Conservation (phyloP, 2,113 vertebrate genomes). For the Sardina pilchardus region DNA sequence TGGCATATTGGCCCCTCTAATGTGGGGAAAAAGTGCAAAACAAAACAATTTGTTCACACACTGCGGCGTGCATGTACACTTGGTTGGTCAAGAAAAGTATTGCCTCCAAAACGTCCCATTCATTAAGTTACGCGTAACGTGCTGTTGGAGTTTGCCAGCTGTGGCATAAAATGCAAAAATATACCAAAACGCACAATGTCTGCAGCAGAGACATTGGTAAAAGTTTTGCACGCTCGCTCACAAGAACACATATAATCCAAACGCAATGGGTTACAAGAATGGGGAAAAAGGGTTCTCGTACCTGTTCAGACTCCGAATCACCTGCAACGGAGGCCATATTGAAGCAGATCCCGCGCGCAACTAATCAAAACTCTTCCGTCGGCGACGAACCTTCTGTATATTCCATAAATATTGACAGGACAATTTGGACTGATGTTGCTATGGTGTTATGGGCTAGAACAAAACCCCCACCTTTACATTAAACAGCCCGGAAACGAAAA, state of each 20-base stretch:
- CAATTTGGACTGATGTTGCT: not conserved
- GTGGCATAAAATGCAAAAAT: not conserved
- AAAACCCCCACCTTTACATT: not conserved
- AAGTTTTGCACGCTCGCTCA: not conserved
- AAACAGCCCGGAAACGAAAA: not conserved
- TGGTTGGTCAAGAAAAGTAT: not conserved
- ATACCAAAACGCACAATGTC: not conserved
- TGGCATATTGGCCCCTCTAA: not conserved
- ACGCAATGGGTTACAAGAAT: not conserved
- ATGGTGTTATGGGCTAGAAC: not conserved
- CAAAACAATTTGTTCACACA: not conserved
- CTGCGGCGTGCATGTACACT: not conserved
- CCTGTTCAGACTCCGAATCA: not conserved
- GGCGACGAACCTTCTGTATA: not conserved
- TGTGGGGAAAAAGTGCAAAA: not conserved
- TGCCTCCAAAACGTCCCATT: not conserved
- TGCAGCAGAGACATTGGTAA: no score
- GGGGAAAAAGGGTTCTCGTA: not conserved
- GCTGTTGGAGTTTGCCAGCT: not conserved
- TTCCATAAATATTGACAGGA: not conserved
- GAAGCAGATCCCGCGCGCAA: slow-evolving; percentile 11
- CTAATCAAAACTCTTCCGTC: slow-evolving; percentile 18
- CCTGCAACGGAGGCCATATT: slow-evolving; percentile 17
- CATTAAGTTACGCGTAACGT: not conserved
- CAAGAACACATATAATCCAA: not conserved